These are phyloP conservation scores for Cactoblastis cactorum DNA, from an alignment of 2,888 invertebrate species.

Conservation along the genomic window DNA sequence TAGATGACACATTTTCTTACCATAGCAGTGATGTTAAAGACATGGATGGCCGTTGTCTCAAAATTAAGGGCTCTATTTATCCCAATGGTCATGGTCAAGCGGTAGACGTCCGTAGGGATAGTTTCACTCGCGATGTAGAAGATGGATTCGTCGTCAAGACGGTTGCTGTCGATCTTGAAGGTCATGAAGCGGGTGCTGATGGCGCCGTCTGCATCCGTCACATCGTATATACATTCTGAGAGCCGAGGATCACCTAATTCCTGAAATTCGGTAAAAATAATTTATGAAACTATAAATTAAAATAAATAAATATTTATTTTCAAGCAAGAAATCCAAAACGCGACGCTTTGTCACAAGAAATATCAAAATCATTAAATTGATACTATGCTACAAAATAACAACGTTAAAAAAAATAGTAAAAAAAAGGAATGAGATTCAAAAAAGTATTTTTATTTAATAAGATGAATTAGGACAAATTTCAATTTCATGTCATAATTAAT, in stretches of 20 bases:
- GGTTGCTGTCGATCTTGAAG: slow-evolving; percentile 55
- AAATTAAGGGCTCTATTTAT: slow-evolving; percentile 54
- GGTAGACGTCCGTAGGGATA: slow-evolving; percentile 39
- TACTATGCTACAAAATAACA: no score
- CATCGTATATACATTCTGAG: slow-evolving; percentile 57
- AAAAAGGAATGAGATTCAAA: no score
- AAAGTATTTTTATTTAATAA: no score
- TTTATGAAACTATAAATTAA: background rate
- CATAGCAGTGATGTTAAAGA: slow-evolving; percentile 73
- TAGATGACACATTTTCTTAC: slow-evolving; percentile 50
- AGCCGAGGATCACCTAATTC: slow-evolving; percentile 57
- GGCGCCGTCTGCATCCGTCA: slow-evolving; percentile 58
- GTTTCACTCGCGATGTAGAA: slow-evolving; percentile 53
- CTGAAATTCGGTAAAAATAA: no score
- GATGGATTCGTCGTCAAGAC: slow-evolving; percentile 44
- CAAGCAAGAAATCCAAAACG: no score
- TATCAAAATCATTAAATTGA: no score
- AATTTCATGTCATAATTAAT: no score
- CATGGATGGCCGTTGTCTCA: slow-evolving; percentile 72
- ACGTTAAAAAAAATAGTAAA: no score
- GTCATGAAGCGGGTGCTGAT: slow-evolving; percentile 65
- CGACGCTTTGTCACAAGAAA: no score
- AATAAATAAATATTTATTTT: no score
- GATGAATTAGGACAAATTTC: no score
- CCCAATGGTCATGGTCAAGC: slow-evolving; percentile 55